Base-by-base conservation (phyloP, 2,113 vertebrate species). In the Pandion haliaetus region DNA sequence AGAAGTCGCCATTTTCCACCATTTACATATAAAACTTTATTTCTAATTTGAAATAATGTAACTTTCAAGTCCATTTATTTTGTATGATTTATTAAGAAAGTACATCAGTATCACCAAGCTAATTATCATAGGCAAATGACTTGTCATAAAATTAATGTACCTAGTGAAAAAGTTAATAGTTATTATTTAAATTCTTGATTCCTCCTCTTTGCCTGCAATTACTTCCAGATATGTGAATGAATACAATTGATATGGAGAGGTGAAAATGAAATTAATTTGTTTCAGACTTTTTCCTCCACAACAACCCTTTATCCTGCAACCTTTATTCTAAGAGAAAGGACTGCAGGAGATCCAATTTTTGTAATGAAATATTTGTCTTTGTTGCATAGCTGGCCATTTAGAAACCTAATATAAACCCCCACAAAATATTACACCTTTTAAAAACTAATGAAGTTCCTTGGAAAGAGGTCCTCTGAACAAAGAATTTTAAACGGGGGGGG, bases 121-220 rank as follows among this genome's bases (percentile, higher is more conserved):
- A 95, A 98, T 98, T 97, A 98, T 82, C 72, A 74, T 82, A 95
- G 78, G 86, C 95, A 94, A 98, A 97, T 85, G 91, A 52, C 91
- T 94, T 93, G 88, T 81, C 89, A 86, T 96, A 94, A 98, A 97
- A 96, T 96, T 96, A 97, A 97, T 97, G 96, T 94, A 88, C 96
- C 90, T 89, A 69, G 55, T 6, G 55, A 82, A 54, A 90, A 80
- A 93, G 62, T 66, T 84, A 83, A 96, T 90, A 94, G 95, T 97
- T 96, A 94, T 96, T 86, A 95, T 96, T 97, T 98, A 96, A 98
- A 97, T 93, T 83, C 87, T 38, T 71, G 94, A 93, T 96, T 97
- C 79, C 79, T 93, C 88, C 94, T 81, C 91, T 96, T 94, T 95
- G 81, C 84, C 85, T 91, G 77, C 97, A 98, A 98, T 98, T 97